A percentile compares a stretch with the other conserved stretches of the same genome.
These are phyloP conservation scores for Arothron firmamentum DNA, from an alignment of 2,113 vertebrate species.

Conservation along the genomic window DNA sequence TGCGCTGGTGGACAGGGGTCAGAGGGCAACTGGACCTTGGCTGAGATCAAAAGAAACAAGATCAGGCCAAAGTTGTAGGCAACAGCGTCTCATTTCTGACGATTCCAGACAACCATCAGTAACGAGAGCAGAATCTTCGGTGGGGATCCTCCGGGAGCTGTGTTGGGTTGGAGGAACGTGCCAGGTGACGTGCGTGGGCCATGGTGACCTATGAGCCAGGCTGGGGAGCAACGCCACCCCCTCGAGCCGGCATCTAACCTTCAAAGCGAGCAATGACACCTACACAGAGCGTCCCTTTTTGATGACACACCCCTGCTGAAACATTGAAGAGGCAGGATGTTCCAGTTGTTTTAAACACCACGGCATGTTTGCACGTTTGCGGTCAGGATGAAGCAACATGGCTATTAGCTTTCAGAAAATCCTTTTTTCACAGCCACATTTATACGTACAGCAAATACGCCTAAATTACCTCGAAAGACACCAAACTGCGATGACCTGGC, in stretches of 20 bases:
- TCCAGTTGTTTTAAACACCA: too few relatives aligned
- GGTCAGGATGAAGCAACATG: too few relatives aligned
- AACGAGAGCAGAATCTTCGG: too few relatives aligned
- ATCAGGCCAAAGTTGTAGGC: constrained; percentile 44
- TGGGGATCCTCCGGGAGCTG: too few relatives aligned
- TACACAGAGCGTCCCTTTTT: constrained; percentile 32
- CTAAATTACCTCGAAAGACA: too few relatives aligned
- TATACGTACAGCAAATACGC: too few relatives aligned
- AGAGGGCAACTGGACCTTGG: constrained; percentile 51
- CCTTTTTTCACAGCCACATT: too few relatives aligned
- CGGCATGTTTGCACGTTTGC: too few relatives aligned
- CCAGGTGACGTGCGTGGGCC: constrained; percentile 1
- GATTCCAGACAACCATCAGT: not conserved
- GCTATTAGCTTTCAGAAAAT: too few relatives aligned
- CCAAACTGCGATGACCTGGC: too few relatives aligned
- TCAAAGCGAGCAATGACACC: constrained; percentile 16
- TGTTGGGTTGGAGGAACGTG: constrained; percentile 2
- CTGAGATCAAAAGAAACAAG: constrained; percentile 49
- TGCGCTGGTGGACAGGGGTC: constrained; percentile 22
- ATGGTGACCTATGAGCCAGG: constrained; percentile 36
- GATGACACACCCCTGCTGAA: constrained; percentile 12
- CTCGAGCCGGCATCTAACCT: constrained; percentile 21
- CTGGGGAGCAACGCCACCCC: constrained; percentile 1
- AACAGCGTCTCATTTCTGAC: constrained; percentile 8
- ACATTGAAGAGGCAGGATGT: too few relatives aligned